phyloP scores from a whole-genome alignment of 2,888 invertebrate species.

The Epiblema foenella region DNA sequence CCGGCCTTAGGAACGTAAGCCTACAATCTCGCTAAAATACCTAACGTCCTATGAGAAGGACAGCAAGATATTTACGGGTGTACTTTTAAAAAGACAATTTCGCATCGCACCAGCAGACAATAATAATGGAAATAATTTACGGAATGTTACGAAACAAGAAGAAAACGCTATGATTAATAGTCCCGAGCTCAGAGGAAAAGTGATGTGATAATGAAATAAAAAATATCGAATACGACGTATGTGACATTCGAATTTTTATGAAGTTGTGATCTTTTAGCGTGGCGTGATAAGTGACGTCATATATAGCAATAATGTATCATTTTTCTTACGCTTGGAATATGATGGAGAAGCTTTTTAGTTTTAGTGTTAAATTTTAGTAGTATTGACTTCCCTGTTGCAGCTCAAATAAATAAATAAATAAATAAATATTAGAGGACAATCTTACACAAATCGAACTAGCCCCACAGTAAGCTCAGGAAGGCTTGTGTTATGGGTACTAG shows the following conservation, averaged over 20 bases:
- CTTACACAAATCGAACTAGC: no score
- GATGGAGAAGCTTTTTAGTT: slow-evolving; percentile 13
- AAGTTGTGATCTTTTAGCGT: background rate
- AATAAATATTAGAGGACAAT: no score
- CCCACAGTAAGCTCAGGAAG: no score
- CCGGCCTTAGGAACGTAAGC: no score
- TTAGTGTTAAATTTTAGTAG: background rate
- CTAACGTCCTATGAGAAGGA: no score
- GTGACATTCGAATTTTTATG: background rate
- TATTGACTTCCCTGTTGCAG: background rate
- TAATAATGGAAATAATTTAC: slow-evolving; percentile 42
- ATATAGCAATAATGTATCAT: slow-evolving; percentile 15
- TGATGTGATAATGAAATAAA: slow-evolving; percentile 14
- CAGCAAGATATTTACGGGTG: background rate
- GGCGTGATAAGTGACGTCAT: background rate
- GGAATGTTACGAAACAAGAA: slow-evolving; percentile 35
- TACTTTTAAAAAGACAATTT: slow-evolving; percentile 22
- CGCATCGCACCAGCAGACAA: slow-evolving; percentile 13
- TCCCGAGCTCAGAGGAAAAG: slow-evolving; percentile 13
- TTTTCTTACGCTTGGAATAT: slow-evolving; percentile 8
- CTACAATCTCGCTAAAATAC: no score
- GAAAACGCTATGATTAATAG: slow-evolving; percentile 41
- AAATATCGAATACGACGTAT: background rate
- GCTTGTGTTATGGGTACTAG: no score
- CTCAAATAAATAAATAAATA: no score